Conservation (phyloP, 2,888 invertebrate species). For the Archips xylosteana region DNA sequence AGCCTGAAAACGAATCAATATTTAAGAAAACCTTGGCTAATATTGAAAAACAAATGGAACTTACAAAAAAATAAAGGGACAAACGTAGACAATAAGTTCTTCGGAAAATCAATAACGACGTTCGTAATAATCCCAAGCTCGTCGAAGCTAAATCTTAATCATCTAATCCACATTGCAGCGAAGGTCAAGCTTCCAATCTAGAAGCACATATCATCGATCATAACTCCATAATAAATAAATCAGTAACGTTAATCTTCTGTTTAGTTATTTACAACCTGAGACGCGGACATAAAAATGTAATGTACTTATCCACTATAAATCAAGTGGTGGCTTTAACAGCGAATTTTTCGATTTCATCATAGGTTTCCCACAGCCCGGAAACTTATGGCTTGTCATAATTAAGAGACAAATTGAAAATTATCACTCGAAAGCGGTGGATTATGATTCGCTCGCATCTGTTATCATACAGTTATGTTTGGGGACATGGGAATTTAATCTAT, state of each 20-base stretch:
- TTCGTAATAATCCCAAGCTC: constrained; percentile 2
- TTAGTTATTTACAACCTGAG: constrained; percentile 76
- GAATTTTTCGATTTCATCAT: constrained; percentile 73
- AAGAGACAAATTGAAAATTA: constrained; percentile 57
- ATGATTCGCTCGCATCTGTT: constrained; percentile 18
- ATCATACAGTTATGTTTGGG: constrained; percentile 32
- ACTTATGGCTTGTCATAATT: constrained; percentile 58
- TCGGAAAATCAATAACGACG: constrained; percentile 29
- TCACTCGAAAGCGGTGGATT: constrained; percentile 37
- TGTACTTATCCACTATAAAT: constrained; percentile 72
- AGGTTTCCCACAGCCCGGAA: constrained; percentile 61
- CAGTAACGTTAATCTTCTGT: constrained; percentile 69
- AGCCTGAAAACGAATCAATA: not conserved
- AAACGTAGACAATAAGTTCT: constrained; percentile 8
- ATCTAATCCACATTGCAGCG: constrained; percentile 26
- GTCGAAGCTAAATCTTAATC: constrained; percentile 27
- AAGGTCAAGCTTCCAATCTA: constrained; percentile 50
- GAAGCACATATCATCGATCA: constrained; percentile 66
- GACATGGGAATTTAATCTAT: constrained; percentile 23
- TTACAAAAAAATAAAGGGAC: not conserved
- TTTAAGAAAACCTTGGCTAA: not conserved
- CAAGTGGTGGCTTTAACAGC: constrained; percentile 67
- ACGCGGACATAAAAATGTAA: constrained; percentile 78
- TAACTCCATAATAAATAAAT: constrained; percentile 77
- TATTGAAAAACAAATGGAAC: not conserved